Conservation (phyloP, 1,140 invertebrate genomes). For the Caenorhabditis tropicalis region DNA sequence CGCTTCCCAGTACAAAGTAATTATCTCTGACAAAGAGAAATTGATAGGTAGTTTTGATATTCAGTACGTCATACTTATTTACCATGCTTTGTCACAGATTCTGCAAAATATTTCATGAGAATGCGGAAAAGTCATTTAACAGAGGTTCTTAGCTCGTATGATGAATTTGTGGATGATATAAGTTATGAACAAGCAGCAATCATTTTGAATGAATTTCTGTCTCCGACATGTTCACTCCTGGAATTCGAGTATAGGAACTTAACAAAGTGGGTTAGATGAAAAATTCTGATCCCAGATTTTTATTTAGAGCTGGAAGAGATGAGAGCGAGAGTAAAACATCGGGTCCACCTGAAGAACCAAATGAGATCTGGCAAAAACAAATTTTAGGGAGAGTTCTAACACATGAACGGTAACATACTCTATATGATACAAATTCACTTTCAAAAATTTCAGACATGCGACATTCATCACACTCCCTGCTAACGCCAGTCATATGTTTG, state of each 20-base stretch:
- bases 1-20: background rate
- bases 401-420: background rate
- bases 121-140: background rate
- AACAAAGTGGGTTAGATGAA: background rate
- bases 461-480: too few species aligned
- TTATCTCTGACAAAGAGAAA: background rate
- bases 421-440: too few species aligned
- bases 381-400: background rate
- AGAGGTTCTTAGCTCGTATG: background rate
- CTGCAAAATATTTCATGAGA: background rate
- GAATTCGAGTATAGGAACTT: background rate
- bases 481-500: too few species aligned
- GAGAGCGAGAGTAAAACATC: background rate
- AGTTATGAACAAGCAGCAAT: background rate
- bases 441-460: too few species aligned
- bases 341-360: background rate
- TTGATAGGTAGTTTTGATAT: background rate
- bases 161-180: background rate
- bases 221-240: background rate
- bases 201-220: background rate
- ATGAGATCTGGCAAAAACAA: background rate
- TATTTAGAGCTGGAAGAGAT: background rate
- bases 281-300: background rate
- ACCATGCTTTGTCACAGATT: background rate
- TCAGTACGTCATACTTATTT: background rate